Evolutionary conservation across 2,113 vertebrate genomes (phyloP).

Genomic region (Dasyurus viverrinus): DNA sequence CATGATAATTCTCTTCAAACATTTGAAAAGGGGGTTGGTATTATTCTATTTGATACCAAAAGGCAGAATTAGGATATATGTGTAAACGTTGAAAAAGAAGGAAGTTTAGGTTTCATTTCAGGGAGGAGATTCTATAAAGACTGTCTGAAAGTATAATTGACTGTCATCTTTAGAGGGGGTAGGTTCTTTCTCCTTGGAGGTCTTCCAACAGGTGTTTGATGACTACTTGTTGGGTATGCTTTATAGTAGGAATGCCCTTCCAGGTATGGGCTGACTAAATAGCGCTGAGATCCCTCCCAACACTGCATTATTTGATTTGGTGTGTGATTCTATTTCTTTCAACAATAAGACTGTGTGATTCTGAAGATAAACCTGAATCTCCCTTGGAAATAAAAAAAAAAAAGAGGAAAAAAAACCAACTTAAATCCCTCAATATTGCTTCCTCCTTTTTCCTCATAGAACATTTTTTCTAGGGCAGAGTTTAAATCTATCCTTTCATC

Average conservation of each 20-base stretch:
- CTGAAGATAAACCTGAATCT: neutral
- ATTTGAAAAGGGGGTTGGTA: neutral
- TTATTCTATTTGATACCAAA: neutral
- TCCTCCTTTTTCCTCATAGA: neutral
- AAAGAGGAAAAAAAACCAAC: neutral
- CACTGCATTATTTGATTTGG: neutral
- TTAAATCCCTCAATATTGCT: accelerated
- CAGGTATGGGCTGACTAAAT: neutral
- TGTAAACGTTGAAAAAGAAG: neutral
- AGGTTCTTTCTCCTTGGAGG: neutral
- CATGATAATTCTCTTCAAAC: neutral
- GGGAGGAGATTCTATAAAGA: neutral
- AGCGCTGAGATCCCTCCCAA: neutral
- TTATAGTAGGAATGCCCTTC: neutral
- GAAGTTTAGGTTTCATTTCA: neutral
- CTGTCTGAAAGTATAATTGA: neutral
- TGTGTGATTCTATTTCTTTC: neutral
- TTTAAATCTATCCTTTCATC: neutral
- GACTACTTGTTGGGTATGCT: neutral
- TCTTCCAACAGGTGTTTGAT: neutral
- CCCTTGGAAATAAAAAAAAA: neutral
- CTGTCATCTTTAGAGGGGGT: neutral
- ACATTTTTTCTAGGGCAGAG: neutral
- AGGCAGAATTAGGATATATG: neutral
- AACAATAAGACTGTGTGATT: neutral